Evolutionary conservation across 2,888 invertebrate genomes (phyloP).

Genomic region (Drosophila gaucha): DNA sequence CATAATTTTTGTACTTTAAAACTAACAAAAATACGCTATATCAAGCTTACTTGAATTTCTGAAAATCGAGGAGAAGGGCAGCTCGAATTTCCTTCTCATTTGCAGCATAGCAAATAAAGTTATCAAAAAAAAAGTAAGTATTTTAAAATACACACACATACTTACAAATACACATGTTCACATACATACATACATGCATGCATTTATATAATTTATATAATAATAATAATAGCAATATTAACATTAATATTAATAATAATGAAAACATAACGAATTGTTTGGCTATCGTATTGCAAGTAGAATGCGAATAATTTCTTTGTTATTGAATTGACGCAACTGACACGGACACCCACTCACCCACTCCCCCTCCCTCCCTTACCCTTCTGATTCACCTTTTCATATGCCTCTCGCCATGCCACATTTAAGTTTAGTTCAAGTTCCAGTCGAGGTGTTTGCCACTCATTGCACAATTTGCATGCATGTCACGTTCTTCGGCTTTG

Average conservation of each 20-base stretch:
- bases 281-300: slow-evolving; percentile 14
- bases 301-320: slow-evolving; percentile 49
- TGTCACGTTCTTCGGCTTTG: slow-evolving; percentile 62
- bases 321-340: slow-evolving; percentile 33
- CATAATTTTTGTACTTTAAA: too few species aligned
- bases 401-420: background rate
- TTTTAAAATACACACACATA: too few species aligned
- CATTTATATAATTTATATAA: background rate
- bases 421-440: slow-evolving; percentile 41
- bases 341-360: slow-evolving; percentile 21
- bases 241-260: background rate
- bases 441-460: slow-evolving; percentile 38
- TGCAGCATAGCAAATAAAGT: too few species aligned
- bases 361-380: background rate
- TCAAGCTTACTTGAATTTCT: too few species aligned
- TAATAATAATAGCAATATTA: background rate
- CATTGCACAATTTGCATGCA: slow-evolving; percentile 68
- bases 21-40: too few species aligned
- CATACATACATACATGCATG: too few species aligned
- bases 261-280: slow-evolving; percentile 4
- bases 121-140: too few species aligned
- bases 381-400: background rate
- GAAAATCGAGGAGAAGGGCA: too few species aligned
- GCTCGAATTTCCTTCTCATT: too few species aligned
- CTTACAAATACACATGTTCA: too few species aligned